These are phyloP conservation scores for Thereva unica DNA, from an alignment of 2,888 invertebrate species.

Conservation along the genomic window DNA sequence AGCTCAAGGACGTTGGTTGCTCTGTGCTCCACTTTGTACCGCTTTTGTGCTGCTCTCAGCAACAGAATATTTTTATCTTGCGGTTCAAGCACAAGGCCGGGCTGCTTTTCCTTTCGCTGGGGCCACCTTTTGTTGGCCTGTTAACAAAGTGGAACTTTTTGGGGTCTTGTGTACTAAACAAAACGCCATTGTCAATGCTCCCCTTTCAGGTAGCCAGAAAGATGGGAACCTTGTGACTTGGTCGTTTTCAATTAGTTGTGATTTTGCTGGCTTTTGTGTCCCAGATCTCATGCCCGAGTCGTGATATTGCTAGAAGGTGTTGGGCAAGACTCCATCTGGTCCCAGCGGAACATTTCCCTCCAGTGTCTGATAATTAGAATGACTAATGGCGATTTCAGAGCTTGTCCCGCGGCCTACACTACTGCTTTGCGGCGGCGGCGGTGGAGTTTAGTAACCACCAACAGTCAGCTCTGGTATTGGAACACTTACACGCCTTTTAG, in stretches of 20 bases:
- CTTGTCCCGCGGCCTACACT: neutral
- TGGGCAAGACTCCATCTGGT: constrained; percentile 1
- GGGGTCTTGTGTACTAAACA: constrained; percentile 9
- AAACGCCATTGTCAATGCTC: constrained; percentile 19
- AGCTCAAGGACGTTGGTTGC: constrained; percentile 16
- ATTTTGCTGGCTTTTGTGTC: constrained; percentile 22
- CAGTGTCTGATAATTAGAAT: constrained; percentile 25
- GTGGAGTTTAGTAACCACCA: neutral
- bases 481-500: constrained; percentile 1
- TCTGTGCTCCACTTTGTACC: constrained; percentile 16
- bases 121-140: neutral
- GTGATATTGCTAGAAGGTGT: constrained; percentile 19
- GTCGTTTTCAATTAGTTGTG: constrained; percentile 22
- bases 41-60: neutral
- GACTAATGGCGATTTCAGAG: constrained; percentile 29
- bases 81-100: constrained; percentile 34
- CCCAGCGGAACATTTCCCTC: neutral
- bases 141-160: neutral
- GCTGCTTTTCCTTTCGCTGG: constrained; percentile 24
- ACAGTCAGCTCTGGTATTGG: neutral
- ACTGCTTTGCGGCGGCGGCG: neutral
- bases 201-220: constrained; percentile 1
- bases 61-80: constrained; percentile 9
- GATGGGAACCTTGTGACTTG: constrained; percentile 21
- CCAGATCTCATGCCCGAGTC: constrained; percentile 7